Evolutionary conservation across 2,797 vertebrate genomes (phyloP).

Genomic region (Channa striata): DNA sequence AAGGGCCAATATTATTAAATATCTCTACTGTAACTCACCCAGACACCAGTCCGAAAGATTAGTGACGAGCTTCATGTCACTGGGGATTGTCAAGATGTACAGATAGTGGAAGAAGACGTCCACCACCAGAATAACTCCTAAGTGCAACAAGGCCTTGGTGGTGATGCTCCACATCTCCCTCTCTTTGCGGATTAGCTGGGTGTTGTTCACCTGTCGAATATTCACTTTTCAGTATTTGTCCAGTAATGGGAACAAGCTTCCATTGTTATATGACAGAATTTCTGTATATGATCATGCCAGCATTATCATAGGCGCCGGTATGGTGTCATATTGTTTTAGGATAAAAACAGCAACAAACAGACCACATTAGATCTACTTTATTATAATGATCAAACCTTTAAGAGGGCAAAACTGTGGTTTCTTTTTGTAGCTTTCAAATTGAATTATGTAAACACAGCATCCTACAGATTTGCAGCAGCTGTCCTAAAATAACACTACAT

Average conservation of each 20-base stretch:
- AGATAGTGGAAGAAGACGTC: slow-evolving; percentile 97
- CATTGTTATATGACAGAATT: neutral
- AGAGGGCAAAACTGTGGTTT: neutral
- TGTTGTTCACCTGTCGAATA: slow-evolving; percentile 85
- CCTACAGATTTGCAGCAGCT: neutral
- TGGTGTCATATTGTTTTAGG: too few species aligned
- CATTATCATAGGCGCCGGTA: too few species aligned
- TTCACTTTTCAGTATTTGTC: neutral
- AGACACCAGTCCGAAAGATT: slow-evolving; percentile 93
- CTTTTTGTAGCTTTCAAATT: neutral
- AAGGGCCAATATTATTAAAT: too few species aligned
- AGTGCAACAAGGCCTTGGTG: slow-evolving; percentile 86
- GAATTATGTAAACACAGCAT: neutral
- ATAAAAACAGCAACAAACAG: neutral
- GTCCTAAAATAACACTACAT: neutral
- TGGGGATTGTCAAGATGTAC: slow-evolving; percentile 97
- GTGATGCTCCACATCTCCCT: slow-evolving; percentile 93
- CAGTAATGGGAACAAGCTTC: neutral
- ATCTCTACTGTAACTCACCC: slow-evolving; percentile 83
- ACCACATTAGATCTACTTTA: neutral
- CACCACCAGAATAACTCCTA: slow-evolving; percentile 87
- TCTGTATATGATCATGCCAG: neutral
- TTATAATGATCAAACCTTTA: neutral
- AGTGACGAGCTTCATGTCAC: slow-evolving; percentile 90
- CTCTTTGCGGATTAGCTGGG: slow-evolving; percentile 87